These are phyloP conservation scores for Lordiphosa stackelbergi DNA, from an alignment of 1,140 invertebrate genomes.

Conservation along the genomic window DNA sequence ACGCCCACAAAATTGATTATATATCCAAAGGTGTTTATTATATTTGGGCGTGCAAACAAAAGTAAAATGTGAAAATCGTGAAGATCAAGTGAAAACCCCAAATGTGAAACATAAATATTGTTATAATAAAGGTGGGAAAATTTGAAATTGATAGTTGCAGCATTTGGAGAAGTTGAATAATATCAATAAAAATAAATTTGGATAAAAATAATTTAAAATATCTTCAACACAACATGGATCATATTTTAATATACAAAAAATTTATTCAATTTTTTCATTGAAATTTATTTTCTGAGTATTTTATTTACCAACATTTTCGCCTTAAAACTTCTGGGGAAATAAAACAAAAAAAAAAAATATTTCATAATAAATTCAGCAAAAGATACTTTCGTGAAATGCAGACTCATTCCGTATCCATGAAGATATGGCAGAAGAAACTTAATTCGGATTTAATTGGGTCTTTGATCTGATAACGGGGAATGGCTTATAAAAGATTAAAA, in stretches of 20 bases:
- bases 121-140: slow-evolving; percentile 20
- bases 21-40: slow-evolving; percentile 36
- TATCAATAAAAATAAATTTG: too few relatives aligned
- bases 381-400: too few relatives aligned
- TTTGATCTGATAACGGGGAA: too few relatives aligned
- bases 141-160: slow-evolving; percentile 27
- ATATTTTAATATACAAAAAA: slow-evolving; percentile 4
- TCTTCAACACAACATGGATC: background rate
- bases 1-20: slow-evolving; percentile 61
- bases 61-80: slow-evolving; percentile 6
- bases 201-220: slow-evolving; percentile 1
- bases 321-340: background rate
- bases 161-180: slow-evolving; percentile 1
- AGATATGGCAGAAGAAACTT: too few relatives aligned
- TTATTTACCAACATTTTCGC: background rate
- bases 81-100: slow-evolving; percentile 11
- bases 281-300: slow-evolving; percentile 5
- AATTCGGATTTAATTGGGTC: too few relatives aligned
- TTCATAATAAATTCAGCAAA: too few relatives aligned
- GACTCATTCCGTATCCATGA: too few relatives aligned
- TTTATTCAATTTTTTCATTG: slow-evolving; percentile 1
- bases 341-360: too few relatives aligned
- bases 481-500: too few relatives aligned
- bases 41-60: slow-evolving; percentile 21
- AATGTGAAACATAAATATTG: slow-evolving; percentile 19